A percentile compares a stretch with the other conserved stretches of the same genome.
Conservation (phyloP, 2,797 vertebrate genomes). For the Pteronotus mesoamericanus region DNA sequence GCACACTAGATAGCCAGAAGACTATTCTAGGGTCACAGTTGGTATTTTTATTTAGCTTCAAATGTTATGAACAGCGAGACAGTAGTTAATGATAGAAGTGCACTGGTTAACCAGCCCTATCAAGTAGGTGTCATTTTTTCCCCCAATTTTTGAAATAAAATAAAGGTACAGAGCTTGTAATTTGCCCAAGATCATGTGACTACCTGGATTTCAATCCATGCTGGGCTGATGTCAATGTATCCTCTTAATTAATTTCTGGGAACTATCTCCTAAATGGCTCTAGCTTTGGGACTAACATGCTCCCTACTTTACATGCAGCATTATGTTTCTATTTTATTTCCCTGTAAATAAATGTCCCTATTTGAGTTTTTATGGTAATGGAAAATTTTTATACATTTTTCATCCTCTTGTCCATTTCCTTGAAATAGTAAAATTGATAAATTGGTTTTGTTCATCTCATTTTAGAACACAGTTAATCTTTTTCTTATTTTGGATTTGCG, state of each 20-base stretch:
- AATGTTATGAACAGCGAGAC: not conserved
- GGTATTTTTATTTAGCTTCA: not conserved
- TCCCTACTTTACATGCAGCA: conserved; percentile 1
- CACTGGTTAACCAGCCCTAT: not conserved
- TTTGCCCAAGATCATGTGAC: not conserved
- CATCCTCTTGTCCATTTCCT: conserved; percentile 3
- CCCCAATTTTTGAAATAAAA: not conserved
- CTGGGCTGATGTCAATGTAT: not conserved
- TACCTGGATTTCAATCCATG: not conserved
- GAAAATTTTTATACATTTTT: conserved; percentile 27
- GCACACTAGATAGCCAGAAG: not conserved
- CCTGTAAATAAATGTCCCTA: conserved; percentile 47
- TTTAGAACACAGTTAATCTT: conserved; percentile 42
- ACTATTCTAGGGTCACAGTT: not conserved
- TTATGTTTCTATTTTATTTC: conserved; percentile 34
- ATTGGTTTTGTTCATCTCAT: conserved; percentile 32
- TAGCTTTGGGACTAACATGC: not conserved
- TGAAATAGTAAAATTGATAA: conserved; percentile 27
- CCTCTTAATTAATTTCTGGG: conserved; percentile 5
- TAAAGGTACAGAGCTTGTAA: not conserved
- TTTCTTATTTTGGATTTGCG: conserved; percentile 37
- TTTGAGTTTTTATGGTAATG: conserved; percentile 22
- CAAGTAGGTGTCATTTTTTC: not conserved
- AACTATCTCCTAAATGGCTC: not conserved
- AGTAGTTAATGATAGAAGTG: not conserved